Evolutionary conservation across 2,888 invertebrate genomes (phyloP).

Genomic region (Apodemia zela): DNA sequence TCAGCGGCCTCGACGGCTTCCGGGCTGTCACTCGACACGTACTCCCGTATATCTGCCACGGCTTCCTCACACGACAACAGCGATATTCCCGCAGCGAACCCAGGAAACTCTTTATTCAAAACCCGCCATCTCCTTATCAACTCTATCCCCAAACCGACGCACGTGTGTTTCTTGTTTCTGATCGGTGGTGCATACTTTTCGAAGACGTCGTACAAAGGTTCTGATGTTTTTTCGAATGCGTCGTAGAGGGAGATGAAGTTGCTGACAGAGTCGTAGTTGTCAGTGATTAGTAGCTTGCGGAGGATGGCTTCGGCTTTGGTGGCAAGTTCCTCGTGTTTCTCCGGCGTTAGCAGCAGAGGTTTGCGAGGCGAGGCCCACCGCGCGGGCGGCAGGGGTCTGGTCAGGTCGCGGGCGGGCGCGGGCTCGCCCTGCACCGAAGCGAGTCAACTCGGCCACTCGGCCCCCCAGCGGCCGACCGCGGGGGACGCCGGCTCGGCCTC

Average conservation of each 20-base stretch:
- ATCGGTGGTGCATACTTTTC: constrained; percentile 89
- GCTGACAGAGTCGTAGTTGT: constrained; percentile 94
- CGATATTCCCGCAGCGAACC: constrained; percentile 80
- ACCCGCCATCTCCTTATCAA: constrained; percentile 83
- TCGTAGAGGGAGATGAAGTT: constrained; percentile 88
- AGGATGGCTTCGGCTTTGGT: constrained; percentile 89
- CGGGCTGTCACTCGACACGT: constrained; percentile 78
- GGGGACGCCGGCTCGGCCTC: constrained; percentile 82
- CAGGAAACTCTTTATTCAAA: constrained; percentile 82
- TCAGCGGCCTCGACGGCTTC: constrained; percentile 84
- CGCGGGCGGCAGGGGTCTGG: constrained; percentile 49
- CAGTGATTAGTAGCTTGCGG: constrained; percentile 89
- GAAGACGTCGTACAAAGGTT: constrained; percentile 85
- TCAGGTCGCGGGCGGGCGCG: constrained; percentile 48
- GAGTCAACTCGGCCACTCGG: constrained; percentile 99
- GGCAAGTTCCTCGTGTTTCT: constrained; percentile 89
- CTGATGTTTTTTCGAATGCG: constrained; percentile 80
- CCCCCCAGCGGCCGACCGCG: constrained; percentile 94
- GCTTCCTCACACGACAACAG: constrained; percentile 95
- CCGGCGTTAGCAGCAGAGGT: constrained; percentile 49
- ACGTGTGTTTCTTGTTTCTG: constrained; percentile 89
- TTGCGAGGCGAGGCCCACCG: constrained; percentile 60
- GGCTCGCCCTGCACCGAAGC: constrained; percentile 72
- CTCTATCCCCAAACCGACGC: constrained; percentile 92
- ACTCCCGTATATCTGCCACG: constrained; percentile 79